Base-by-base conservation (phyloP, 2,888 invertebrate genomes). In the Diogma glabrata region DNA sequence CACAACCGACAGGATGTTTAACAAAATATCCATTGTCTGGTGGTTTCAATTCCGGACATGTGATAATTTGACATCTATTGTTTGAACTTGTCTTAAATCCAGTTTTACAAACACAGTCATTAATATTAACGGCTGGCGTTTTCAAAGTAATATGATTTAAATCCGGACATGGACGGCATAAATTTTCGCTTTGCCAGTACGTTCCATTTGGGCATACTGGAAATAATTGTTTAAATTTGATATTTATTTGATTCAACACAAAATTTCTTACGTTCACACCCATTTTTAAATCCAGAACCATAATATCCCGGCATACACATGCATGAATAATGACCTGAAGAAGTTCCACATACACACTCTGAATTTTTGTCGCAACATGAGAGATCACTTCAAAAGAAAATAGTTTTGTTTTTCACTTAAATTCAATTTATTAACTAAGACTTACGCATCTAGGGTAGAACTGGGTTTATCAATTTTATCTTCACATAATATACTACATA, bases 11-110 rank as follows among this genome's bases (percentile, higher is more conserved):
- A 2, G 57, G 56, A 47, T 67, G 67, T 57, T 79, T 79, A 2
- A 83, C 79, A 60, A 83, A 78, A 63, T 81, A 81, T 4, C 82
- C 84, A 61, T 81, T 75, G 49, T 74, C 71, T 1, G 84, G 83
- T 2, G 77, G 72, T 12, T 60, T 61, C 50, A 84, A 60, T 55
- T 72, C 71, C 1, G 77, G 74, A 59, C 84, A 84, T 19, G 72
- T 75, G 55, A 78, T 67, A n/a, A 73, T 77, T 69, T 76, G 76
- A 63, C 82, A 82, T 54, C 63, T 63, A 50, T 72, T 67, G 20
- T 67, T 68, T 14, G 71, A 67, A 14, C 69, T 65, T 2, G 70
- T 69, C 16, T 67, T 67, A 60, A 75, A 83, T n/a, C 83, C 82
- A 12, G 67, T 65, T 60, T 79, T 77, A 59, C 83, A 84, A 16